Conservation (phyloP, 2,797 vertebrate species). For the Vultur gryphus region DNA sequence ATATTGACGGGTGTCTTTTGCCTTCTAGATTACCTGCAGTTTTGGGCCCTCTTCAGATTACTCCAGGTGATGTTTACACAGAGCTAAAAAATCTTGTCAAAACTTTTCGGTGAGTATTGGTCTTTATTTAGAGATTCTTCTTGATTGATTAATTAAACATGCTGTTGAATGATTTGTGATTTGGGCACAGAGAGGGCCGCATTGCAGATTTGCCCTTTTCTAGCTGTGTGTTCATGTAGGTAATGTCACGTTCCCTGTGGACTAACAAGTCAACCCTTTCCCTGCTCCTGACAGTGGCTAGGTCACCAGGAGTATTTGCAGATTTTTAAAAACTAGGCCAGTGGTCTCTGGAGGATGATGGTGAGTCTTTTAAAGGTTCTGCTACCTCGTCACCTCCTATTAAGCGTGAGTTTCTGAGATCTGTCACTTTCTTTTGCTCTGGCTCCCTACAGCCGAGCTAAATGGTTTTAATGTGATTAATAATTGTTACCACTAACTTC, state of each 20-base stretch:
- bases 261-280: slow-evolving; percentile 13
- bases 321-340: slow-evolving; percentile 56
- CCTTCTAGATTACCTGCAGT: slow-evolving; percentile 74
- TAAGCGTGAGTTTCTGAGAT: slow-evolving; percentile 17
- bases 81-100: slow-evolving; percentile 76
- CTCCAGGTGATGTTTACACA: slow-evolving; percentile 69
- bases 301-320: slow-evolving; percentile 55
- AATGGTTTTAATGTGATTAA: neutral
- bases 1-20: neutral
- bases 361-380: slow-evolving; percentile 64
- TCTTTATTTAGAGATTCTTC: neutral
- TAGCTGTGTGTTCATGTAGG: slow-evolving; percentile 5
- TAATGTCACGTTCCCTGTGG: slow-evolving; percentile 8
- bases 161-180: neutral
- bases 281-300: slow-evolving; percentile 11
- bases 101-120: slow-evolving; percentile 76
- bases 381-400: slow-evolving; percentile 57
- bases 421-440: slow-evolving; percentile 23
- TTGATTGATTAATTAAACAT: neutral
- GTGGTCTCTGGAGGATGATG: slow-evolving; percentile 38
- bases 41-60: slow-evolving; percentile 74
- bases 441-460: neutral
- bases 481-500: neutral
- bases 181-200: neutral
- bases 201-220: neutral